Conservation (phyloP, 2,888 invertebrate species). For the Pristionchus fissidentatus region DNA sequence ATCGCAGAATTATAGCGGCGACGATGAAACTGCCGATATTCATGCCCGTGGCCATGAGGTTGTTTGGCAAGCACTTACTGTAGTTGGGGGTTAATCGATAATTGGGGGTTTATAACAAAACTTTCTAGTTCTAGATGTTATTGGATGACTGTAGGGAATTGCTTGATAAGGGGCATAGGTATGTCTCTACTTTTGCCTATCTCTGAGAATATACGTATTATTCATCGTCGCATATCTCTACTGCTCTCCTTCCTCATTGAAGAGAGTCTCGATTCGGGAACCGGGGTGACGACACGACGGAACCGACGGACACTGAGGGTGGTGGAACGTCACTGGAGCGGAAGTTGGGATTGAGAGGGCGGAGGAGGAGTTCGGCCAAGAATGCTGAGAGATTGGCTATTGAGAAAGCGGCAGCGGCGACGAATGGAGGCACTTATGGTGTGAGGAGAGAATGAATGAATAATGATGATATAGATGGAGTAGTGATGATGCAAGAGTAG, state of each 20-base stretch:
- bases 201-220: too few relatives aligned
- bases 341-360: background rate
- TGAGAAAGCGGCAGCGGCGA: background rate
- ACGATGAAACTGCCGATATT: background rate
- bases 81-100: background rate
- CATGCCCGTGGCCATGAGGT: slow-evolving; percentile 7
- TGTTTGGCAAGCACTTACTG: background rate
- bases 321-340: slow-evolving; percentile 32
- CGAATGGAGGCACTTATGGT: slow-evolving; percentile 10
- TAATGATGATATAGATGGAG: background rate
- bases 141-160: too few relatives aligned
- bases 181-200: too few relatives aligned
- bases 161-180: too few relatives aligned
- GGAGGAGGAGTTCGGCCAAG: slow-evolving; percentile 28
- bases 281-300: background rate
- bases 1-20: background rate
- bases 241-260: too few relatives aligned
- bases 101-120: too few relatives aligned
- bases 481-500: background rate
- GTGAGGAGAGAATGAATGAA: slow-evolving; percentile 3
- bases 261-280: slow-evolving; percentile 19
- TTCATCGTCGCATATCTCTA: too few relatives aligned
- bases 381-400: slow-evolving; percentile 3
- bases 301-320: slow-evolving; percentile 15
- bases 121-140: too few relatives aligned